Base-by-base conservation (phyloP, 1,140 invertebrate genomes). In the Rhizoglyphus robini region DNA sequence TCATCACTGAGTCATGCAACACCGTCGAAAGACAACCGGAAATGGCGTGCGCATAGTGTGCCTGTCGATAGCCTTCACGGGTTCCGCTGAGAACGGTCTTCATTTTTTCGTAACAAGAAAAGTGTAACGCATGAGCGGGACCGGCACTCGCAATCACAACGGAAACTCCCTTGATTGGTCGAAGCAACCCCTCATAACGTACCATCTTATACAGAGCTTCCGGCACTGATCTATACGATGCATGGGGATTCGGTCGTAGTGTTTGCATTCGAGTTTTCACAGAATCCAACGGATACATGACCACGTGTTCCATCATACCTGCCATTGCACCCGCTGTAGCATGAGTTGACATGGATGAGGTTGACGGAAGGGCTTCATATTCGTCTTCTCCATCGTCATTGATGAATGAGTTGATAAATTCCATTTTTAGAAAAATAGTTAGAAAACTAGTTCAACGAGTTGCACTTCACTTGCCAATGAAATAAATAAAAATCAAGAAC, bases 251-350 rank as follows among this genome's bases (percentile, higher is more conserved):
- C 51, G 91, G 85, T 69, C 85, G 86, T 34, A 90, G 76, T 66
- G 84, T 84, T 79, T 99, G 96, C 90, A 99, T 95, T 73, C 96
- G 83, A 36, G 96, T 99, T 92, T 97, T 97, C 63, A 97, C 90
- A 72, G 90, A 94, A 81, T 97, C 95, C 73, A 98, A 77, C 47
- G 94, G 94, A 79, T 96, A 98, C 91, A 98, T 96, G 71, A 96
- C 82, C 79, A 90, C 90, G 81, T 99, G 96, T 79, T 99, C 96
- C 85, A 96, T 87, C 69, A 97, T 84, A 71, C 96, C 96, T 70
- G 96, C 96, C 65, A 92, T 82, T 5, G 93, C 94, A 71, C 96
- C 96, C 70, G 93, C 93, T 62, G 86, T 86, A 91, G 98, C 96
- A 81, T 96, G 90, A 68, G 86, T 86, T 73, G 79, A 76, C 73